Base-by-base conservation (phyloP, 1,140 invertebrate genomes). In the Drosophila trapezifrons region DNA sequence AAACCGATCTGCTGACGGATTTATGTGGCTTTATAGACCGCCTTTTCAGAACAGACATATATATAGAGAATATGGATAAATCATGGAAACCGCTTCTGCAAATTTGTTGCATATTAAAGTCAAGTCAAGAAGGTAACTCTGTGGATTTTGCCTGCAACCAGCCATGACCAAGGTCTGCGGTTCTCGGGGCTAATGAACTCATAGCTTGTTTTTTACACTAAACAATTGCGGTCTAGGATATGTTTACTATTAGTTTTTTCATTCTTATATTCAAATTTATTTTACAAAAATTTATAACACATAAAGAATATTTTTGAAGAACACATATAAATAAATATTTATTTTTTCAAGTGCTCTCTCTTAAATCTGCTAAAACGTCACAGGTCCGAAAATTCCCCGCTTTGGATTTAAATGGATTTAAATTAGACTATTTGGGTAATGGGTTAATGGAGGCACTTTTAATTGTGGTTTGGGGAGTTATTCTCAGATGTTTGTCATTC, bases 81-180 rank as follows among this genome's bases (percentile, higher is more conserved):
- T 17, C 17, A 12, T 20, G 49, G 13, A 8, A 35, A 5, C 37
- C 20, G 27, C 22, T 38, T 55, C 22, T 38, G 64, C 47, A 70
- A 49, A 29, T 22, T 42, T 17, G 65, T 35, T 71, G n/a, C 42
- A 38, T 20, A 32, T 25, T 38, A 47, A n/a, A 56, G 18, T 47
- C 13, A 43, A 18, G 52, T 17, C 13, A 37, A 57, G 17, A 35
- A 66, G 54, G 38, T 20, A 27, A 10, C 7, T 20, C 13, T 27
- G 29, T n/a, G 27, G 32, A 18, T 42, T 42, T 51, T 35, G 32
- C n/a, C n/a, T 35, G 70, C 45, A 51, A 27, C 18, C 52, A 38
- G 52, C 72, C 22, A 64, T 75, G 38, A 75, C 70, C 81, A 84
- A 85, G 77, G 81, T 77, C 56, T 65, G 40, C 12, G 35, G 59